A percentile compares a stretch with the other conserved stretches of the same genome.
These are phyloP conservation scores for Epicauta chinensis DNA, from an alignment of 1,140 invertebrate species.

Conservation along the genomic window DNA sequence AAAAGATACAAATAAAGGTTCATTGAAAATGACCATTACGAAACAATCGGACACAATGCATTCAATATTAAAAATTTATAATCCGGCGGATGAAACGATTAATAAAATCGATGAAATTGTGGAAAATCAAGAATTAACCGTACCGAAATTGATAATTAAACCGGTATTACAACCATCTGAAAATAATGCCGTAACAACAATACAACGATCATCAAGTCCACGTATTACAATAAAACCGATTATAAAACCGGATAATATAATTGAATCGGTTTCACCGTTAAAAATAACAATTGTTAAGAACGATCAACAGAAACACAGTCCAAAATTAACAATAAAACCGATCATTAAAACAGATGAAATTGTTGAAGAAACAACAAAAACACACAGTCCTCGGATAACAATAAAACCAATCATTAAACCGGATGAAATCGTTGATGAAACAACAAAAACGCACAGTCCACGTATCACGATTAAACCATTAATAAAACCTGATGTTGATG, in stretches of 20 bases:
- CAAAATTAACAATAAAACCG: slow-evolving; percentile 37
- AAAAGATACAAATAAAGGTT: slow-evolving; percentile 24
- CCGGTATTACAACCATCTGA: slow-evolving; percentile 28
- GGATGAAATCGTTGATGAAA: slow-evolving; percentile 19
- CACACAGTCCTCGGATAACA: slow-evolving; percentile 27
- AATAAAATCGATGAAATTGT: background rate
- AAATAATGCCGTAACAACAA: slow-evolving; percentile 8
- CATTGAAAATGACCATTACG: slow-evolving; percentile 40
- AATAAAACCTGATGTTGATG: slow-evolving; percentile 10
- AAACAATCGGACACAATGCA: slow-evolving; percentile 38
- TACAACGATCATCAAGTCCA: slow-evolving; percentile 30
- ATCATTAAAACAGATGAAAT: slow-evolving; percentile 33
- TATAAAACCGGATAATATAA: slow-evolving; percentile 27
- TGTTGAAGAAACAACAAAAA: slow-evolving; percentile 6
- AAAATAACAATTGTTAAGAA: slow-evolving; percentile 38
- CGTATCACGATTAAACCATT: slow-evolving; percentile 25
- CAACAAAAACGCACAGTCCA: slow-evolving; percentile 14
- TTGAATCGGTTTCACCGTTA: slow-evolving; percentile 23
- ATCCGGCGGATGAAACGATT: slow-evolving; percentile 26
- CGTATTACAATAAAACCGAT: slow-evolving; percentile 40
- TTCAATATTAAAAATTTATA: slow-evolving; percentile 39
- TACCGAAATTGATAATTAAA: slow-evolving; percentile 40
- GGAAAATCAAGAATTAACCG: slow-evolving; percentile 23
- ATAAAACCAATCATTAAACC: slow-evolving; percentile 32
- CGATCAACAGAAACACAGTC: slow-evolving; percentile 36